Conservation (phyloP, 2,888 invertebrate genomes). For the Xestia c-nigrum region DNA sequence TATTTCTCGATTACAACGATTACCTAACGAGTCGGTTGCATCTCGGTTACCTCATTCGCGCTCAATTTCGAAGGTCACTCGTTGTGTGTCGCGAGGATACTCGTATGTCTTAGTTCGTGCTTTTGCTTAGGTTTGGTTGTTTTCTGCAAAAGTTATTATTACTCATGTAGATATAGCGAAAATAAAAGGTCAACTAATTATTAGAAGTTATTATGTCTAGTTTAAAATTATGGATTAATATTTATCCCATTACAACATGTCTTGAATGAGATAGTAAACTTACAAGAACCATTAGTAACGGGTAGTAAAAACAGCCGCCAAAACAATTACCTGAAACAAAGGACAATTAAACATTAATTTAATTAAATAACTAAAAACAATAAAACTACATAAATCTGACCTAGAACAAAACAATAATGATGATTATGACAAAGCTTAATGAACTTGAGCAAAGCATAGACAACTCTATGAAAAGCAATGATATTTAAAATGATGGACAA, state of each 20-base stretch:
- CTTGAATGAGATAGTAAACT: slow-evolving; percentile 13
- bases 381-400: neutral
- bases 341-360: slow-evolving; percentile 26
- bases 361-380: neutral
- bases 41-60: slow-evolving; percentile 75
- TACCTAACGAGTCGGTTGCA: slow-evolving; percentile 75
- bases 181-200: neutral
- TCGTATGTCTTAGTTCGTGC: slow-evolving; percentile 22
- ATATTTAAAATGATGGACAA: slow-evolving; percentile 51
- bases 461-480: slow-evolving; percentile 22
- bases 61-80: slow-evolving; percentile 71
- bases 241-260: neutral
- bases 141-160: neutral
- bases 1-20: slow-evolving; percentile 70
- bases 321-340: slow-evolving; percentile 68
- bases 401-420: neutral
- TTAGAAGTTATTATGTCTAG: neutral
- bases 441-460: slow-evolving; percentile 12
- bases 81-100: slow-evolving; percentile 46
- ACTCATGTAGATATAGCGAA: neutral
- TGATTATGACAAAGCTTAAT: slow-evolving; percentile 11
- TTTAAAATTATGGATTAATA: neutral
- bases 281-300: slow-evolving; percentile 10
- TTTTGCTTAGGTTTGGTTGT: slow-evolving; percentile 32
- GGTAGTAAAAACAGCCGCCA: neutral